These are phyloP conservation scores for Jacana jacana DNA, from an alignment of 2,113 vertebrate species.

Conservation along the genomic window DNA sequence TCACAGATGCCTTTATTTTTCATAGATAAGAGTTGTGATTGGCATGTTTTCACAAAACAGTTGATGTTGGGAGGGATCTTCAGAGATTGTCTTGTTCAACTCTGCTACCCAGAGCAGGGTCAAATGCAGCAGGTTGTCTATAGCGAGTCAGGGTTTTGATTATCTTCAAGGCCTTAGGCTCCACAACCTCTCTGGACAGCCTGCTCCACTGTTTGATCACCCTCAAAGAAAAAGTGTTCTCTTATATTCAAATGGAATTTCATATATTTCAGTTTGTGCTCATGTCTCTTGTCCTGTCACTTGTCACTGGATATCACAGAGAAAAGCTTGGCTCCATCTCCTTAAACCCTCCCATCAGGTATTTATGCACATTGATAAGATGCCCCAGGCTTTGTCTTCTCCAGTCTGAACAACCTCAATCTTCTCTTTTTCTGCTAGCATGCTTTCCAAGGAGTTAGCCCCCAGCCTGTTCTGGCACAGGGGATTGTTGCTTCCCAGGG, in stretches of 20 bases:
- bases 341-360: not conserved
- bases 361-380: not conserved
- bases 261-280: not conserved
- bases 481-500: not conserved
- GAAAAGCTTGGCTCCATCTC: not conserved
- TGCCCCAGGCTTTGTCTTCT: not conserved
- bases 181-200: not conserved
- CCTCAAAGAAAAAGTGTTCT: not conserved
- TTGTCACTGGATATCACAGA: not conserved
- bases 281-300: not conserved
- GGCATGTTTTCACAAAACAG: not conserved
- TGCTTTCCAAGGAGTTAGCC: not conserved
- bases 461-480: not conserved
- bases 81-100: not conserved
- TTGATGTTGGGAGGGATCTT: not conserved
- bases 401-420: not conserved
- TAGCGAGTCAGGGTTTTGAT: not conserved
- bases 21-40: not conserved
- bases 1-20: constrained; percentile 14
- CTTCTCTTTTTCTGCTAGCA: not conserved
- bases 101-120: not conserved
- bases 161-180: not conserved
- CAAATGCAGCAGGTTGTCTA: not conserved
- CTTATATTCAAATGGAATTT: not conserved
- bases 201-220: not conserved